Conservation (phyloP, 2,113 vertebrate species). For the Puntigrus tetrazona region DNA sequence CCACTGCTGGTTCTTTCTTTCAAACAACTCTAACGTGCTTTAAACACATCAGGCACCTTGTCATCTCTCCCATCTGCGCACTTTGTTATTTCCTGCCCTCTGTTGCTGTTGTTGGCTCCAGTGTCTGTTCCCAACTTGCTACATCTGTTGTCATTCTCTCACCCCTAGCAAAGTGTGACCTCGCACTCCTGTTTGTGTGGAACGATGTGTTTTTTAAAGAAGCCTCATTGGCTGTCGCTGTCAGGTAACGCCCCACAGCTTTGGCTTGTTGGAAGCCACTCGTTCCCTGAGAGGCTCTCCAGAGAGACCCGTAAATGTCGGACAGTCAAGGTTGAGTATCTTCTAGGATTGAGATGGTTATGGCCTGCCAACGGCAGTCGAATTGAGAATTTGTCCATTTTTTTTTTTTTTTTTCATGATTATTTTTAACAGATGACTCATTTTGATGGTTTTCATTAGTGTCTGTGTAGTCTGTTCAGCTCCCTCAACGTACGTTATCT, state of each 20-base stretch:
- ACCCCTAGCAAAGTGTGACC: constrained; percentile 50
- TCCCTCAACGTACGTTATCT: constrained; percentile 31
- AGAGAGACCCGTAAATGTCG: background rate
- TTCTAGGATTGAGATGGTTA: constrained; percentile 2
- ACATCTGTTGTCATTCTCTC: constrained; percentile 61
- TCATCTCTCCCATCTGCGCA: constrained; percentile 40
- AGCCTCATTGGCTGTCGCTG: constrained; percentile 2
- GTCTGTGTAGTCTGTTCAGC: background rate
- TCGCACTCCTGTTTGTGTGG: constrained; percentile 45
- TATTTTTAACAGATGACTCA: background rate
- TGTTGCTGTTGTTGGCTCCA: constrained; percentile 15
- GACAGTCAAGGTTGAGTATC: constrained; percentile 1
- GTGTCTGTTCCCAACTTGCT: constrained; percentile 48
- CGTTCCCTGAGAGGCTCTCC: background rate
- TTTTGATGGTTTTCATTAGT: background rate
- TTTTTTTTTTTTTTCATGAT: background rate
- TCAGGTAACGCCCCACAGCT: background rate
- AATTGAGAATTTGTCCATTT: background rate
- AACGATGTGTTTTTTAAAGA: constrained; percentile 35
- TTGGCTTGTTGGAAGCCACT: background rate
- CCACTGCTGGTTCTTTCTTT: constrained; percentile 16
- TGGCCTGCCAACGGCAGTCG: background rate
- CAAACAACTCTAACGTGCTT: constrained; percentile 19
- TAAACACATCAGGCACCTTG: constrained; percentile 44
- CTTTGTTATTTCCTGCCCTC: constrained; percentile 37